Conservation (phyloP, 2,888 invertebrate genomes). For the Pherbina coryleti region DNA sequence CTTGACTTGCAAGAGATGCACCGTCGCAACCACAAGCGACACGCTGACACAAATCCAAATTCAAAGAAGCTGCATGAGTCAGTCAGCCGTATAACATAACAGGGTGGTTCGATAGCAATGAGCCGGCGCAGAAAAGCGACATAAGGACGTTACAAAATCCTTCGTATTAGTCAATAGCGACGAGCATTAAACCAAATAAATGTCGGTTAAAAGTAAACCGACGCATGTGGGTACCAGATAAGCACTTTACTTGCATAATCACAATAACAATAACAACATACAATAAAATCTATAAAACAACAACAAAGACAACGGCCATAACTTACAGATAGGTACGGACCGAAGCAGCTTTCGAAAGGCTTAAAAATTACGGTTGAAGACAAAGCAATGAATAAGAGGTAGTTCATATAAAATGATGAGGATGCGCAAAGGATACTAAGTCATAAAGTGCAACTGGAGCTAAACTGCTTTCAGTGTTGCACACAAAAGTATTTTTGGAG, state of each 20-base stretch:
- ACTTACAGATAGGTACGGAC: neutral
- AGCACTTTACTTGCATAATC: neutral
- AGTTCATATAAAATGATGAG: no score
- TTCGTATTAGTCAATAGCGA: neutral
- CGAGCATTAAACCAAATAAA: neutral
- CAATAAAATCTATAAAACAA: neutral
- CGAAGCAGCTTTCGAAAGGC: neutral
- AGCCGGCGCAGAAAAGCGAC: no score
- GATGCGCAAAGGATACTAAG: no score
- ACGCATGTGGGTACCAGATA: neutral
- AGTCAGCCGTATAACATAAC: neutral
- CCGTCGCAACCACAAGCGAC: neutral
- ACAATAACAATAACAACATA: neutral
- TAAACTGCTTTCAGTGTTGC: no score
- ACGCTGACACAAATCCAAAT: constrained; percentile 10
- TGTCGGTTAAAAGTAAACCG: constrained; percentile 7
- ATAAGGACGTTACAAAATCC: neutral
- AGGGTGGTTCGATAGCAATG: neutral
- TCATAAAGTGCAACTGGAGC: no score
- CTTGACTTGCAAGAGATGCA: neutral
- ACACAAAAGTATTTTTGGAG: no score
- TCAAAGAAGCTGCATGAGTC: neutral
- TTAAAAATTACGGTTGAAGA: no score
- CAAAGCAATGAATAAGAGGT: no score
- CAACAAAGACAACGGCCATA: neutral